Base-by-base conservation (phyloP, 1,140 invertebrate genomes). In the Paraescarpia echinospica region DNA sequence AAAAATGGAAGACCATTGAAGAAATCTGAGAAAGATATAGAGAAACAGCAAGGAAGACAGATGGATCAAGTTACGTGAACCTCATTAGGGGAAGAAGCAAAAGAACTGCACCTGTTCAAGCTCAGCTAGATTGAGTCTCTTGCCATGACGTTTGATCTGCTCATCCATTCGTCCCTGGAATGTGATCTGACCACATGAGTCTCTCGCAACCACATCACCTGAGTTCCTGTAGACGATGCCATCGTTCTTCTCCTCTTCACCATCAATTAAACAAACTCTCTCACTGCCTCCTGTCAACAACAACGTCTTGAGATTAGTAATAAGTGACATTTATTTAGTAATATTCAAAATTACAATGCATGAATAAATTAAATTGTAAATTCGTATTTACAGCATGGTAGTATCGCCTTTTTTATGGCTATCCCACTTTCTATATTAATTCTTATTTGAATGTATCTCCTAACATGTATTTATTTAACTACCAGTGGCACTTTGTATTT, bases 111-210 rank as follows among this genome's bases (percentile, higher is more conserved):
- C 95, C 94, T 95, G 95, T 96, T 98, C 97, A 90, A 98, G 96
- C 91, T 96, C 95, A 41, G 95, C 94, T 41, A 98, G 95, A 94
- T 97, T 97, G 33, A 98, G 94, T 95, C 97, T 97, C 93, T 97
- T 96, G 1, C 98, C 98, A 96, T 97, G 97, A 95, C 97, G 96
- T 96, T 98, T 98, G n/a, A 98, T 96, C 88, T 97, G 95, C 93
- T 97, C 96, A 96, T 98, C 97, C 93, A 95, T 96, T 92, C 98
- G 96, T 22, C 97, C 97, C 94, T 97, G 96, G 94, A 97, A 98
- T 31, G 27, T 77, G 12, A 77, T 77, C 59, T 77, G 59, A 77
- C 59, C 59, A 94, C 97, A 97, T n/a, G 98, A 95, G 9, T 96
- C 96, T 92, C 96, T 95, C 48, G 95, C 94, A 33, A 93, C 91